Percentiles rank a stretch among this genome's conserved stretches.
phyloP scores from a whole-genome alignment of 2,113 vertebrate genomes.

The Cervus canadensis region DNA sequence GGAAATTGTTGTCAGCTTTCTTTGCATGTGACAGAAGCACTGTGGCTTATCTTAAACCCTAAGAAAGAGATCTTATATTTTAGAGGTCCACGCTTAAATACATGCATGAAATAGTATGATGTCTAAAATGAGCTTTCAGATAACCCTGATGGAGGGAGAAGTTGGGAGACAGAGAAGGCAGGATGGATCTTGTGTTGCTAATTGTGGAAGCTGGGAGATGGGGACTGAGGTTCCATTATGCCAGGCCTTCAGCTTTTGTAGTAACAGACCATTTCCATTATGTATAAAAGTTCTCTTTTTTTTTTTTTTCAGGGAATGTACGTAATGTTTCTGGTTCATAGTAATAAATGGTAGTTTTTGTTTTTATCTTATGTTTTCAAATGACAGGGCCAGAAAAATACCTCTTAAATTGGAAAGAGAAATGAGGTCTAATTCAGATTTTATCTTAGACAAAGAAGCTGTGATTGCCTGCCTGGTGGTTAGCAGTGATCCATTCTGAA shows the following conservation, averaged over 20 bases:
- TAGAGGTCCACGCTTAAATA: fast-evolving
- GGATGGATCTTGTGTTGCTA: fast-evolving
- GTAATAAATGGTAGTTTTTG: background rate
- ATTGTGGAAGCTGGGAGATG: fast-evolving
- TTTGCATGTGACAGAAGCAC: background rate
- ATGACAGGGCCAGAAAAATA: background rate
- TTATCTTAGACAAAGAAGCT: constrained; percentile 17
- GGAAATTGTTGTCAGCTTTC: background rate
- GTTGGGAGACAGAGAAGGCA: fast-evolving
- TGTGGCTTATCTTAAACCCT: background rate
- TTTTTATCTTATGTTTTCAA: constrained; percentile 8
- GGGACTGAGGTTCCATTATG: fast-evolving
- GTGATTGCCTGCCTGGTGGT: background rate
- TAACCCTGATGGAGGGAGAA: fast-evolving
- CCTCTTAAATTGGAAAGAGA: background rate
- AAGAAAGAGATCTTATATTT: background rate
- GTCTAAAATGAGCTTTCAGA: background rate
- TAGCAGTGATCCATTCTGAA: background rate
- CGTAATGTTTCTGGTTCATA: background rate
- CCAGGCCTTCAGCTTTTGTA: background rate
- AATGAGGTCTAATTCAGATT: background rate
- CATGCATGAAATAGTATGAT: fast-evolving
- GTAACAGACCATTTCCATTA: background rate
- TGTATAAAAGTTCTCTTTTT: background rate
- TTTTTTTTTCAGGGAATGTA: background rate